A percentile compares a stretch with the other conserved stretches of the same genome.
Evolutionary conservation across 1,140 invertebrate species (phyloP).

Genomic region (Metopolophium dirhodum): DNA sequence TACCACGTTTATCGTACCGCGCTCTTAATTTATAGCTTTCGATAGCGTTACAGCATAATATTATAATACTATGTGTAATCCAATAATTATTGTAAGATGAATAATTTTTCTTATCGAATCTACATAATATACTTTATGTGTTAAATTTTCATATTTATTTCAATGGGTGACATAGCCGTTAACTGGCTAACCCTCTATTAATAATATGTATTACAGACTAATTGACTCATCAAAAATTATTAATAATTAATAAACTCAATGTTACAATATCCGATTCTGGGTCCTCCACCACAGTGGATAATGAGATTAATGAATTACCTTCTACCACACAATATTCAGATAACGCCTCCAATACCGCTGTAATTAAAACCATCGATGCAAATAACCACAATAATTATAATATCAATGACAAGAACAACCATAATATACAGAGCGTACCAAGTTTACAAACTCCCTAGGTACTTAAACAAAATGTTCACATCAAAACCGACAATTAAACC

Average conservation of each 20-base stretch:
- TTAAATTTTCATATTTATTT: neutral
- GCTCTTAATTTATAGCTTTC: neutral
- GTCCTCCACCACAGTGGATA: neutral
- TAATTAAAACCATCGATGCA: neutral
- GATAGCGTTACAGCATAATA: too few species aligned
- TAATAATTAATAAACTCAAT: neutral
- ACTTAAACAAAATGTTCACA: neutral
- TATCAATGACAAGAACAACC: neutral
- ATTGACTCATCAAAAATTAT: neutral
- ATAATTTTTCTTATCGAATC: neutral
- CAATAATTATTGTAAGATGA: too few species aligned
- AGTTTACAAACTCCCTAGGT: neutral
- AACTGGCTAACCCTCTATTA: neutral
- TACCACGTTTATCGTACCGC: neutral
- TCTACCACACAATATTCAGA: slow-evolving; percentile 2
- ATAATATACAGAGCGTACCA: neutral
- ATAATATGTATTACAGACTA: neutral
- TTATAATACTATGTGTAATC: too few species aligned
- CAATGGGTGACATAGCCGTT: neutral
- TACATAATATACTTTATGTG: neutral
- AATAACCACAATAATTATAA: slow-evolving; percentile 4
- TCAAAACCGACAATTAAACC: neutral
- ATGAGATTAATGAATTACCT: neutral
- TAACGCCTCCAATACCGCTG: neutral
- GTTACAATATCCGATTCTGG: neutral